These are phyloP conservation scores for Pseudorhiza aurosa DNA, from an alignment of 30 jellyfish, hydroid and myxozoan genomes.

Conservation along the genomic window DNA sequence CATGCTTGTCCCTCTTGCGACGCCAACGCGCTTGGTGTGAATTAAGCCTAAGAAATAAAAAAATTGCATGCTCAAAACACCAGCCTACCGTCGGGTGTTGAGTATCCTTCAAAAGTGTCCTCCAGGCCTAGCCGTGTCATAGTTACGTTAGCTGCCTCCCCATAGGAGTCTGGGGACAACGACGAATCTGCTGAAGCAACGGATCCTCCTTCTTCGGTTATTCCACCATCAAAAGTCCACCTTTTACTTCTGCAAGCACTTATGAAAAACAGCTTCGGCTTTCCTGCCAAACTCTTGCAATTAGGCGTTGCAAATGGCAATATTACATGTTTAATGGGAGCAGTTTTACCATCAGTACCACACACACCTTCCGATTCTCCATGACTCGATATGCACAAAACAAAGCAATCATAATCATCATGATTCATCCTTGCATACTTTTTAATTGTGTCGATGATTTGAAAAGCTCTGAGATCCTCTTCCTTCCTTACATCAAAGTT, in stretches of 20 bases:
- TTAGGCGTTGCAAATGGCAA: not conserved
- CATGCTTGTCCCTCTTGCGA: too few species aligned
- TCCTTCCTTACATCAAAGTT: not conserved
- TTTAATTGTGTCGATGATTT: not conserved
- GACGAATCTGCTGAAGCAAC: not conserved
- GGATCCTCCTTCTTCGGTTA: not conserved
- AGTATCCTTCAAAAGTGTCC: slow-evolving; percentile 18
- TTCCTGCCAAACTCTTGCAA: slow-evolving; percentile 23
- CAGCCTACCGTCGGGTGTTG: slow-evolving; percentile 11
- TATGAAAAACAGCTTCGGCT: slow-evolving; percentile 43
- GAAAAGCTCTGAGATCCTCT: not conserved
- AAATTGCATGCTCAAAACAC: too few species aligned
- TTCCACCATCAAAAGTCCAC: not conserved
- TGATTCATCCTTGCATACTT: not conserved
- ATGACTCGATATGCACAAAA: slow-evolving; percentile 32
- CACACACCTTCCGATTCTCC: slow-evolving; percentile 2
- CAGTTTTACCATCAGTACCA: slow-evolving; percentile 12
- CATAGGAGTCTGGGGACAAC: not conserved
- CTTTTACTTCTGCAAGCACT: slow-evolving; percentile 35
- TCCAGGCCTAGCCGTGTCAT: not conserved
- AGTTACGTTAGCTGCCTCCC: not conserved
- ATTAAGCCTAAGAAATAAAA: too few species aligned
- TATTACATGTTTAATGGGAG: not conserved
- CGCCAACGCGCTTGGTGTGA: too few species aligned
- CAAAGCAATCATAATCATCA: slow-evolving; percentile 23